Evolutionary conservation across 2,888 invertebrate genomes (phyloP).

Genomic region (Catocala fraxini): DNA sequence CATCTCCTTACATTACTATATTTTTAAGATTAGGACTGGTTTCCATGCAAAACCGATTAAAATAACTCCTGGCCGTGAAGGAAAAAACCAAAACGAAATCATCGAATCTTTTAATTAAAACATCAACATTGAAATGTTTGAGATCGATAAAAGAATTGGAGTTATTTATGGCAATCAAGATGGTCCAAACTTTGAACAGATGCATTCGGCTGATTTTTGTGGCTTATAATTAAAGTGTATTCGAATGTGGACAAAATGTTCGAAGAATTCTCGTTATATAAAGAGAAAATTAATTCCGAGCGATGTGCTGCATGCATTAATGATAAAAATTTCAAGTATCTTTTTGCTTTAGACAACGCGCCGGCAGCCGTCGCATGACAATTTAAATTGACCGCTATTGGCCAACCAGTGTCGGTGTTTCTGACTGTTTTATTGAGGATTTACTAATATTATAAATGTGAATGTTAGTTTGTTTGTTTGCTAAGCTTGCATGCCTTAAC

Average conservation of each 20-base stretch:
- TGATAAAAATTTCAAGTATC: background rate
- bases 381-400: no score
- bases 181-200: constrained; percentile 37
- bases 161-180: constrained; percentile 61
- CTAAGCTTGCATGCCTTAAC: no score
- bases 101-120: constrained; percentile 57
- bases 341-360: no score
- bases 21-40: no score
- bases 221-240: background rate
- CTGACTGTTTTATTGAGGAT: no score
- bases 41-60: no score
- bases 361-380: no score
- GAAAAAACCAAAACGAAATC: constrained; percentile 13
- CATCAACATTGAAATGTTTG: constrained; percentile 57
- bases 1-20: no score
- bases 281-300: background rate
- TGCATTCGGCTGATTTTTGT: constrained; percentile 30
- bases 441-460: no score
- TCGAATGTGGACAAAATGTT: constrained; percentile 1
- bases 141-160: constrained; percentile 46
- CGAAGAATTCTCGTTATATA: background rate
- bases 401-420: no score
- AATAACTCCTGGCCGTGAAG: no score
- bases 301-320: background rate
- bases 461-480: no score